phyloP scores from a whole-genome alignment of 2,797 vertebrate genomes.

The Eulemur rubriventer region DNA sequence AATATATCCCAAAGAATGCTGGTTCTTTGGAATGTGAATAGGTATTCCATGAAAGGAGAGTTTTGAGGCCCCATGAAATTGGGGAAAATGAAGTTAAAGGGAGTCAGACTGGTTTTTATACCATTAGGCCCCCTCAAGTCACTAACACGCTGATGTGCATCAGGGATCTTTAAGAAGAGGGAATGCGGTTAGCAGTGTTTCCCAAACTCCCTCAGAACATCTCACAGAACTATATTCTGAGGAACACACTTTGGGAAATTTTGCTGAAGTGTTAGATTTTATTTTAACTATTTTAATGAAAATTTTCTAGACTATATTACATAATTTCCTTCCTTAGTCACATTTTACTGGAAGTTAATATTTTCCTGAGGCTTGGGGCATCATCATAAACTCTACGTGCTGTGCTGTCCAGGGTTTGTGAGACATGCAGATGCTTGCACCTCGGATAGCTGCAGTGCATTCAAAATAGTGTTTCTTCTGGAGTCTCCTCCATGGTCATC shows the following conservation, averaged over 20 bases:
- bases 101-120: not conserved
- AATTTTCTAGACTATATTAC: not conserved
- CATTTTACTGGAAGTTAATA: conserved; percentile 42
- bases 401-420: not conserved
- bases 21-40: conserved; percentile 9
- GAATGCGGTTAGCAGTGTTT: not conserved
- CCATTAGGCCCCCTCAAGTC: not conserved
- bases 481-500: not conserved
- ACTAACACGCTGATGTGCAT: too few relatives aligned
- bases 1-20: conserved; percentile 30
- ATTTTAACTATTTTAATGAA: conserved; percentile 28
- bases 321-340: conserved; percentile 43
- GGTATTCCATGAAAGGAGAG: not conserved
- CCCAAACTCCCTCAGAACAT: not conserved
- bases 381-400: not conserved
- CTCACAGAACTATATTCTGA: not conserved
- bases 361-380: not conserved
- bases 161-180: not conserved
- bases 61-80: not conserved
- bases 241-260: not conserved
- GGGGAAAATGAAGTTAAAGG: not conserved
- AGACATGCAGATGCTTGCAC: not conserved
- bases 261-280: conserved; percentile 23
- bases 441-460: not conserved
- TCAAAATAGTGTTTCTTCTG: not conserved